Percentiles rank a stretch among this genome's conserved stretches.
Conservation (phyloP, 1,140 invertebrate genomes). For the Drosophila ogumai region DNA sequence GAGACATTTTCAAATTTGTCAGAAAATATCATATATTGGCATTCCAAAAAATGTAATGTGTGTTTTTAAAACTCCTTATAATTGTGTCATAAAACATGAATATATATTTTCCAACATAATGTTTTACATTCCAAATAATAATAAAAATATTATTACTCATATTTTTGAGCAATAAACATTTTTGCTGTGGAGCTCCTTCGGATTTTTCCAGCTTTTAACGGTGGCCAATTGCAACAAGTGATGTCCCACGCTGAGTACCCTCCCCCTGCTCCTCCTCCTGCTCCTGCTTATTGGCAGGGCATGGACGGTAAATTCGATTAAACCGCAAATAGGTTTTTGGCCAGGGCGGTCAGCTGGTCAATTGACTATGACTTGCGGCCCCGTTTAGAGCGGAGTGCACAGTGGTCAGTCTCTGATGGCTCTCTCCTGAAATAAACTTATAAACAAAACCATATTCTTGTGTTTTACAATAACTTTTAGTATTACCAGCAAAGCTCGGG, state of each 20-base stretch:
- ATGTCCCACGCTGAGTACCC: conserved; percentile 54
- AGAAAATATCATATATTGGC: too few species aligned
- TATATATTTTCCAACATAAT: too few species aligned
- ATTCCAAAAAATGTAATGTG: too few species aligned
- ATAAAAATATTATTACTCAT: neutral
- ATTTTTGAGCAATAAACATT: neutral
- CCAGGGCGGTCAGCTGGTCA: conserved; percentile 68
- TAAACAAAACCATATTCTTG: too few species aligned
- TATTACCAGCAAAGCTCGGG: too few species aligned
- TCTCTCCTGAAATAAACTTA: neutral
- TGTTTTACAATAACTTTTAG: too few species aligned
- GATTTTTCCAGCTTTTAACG: conserved; percentile 39
- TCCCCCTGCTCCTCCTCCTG: neutral
- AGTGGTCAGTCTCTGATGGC: conserved; percentile 24
- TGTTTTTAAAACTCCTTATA: too few species aligned
- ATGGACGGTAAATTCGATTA: conserved; percentile 82
- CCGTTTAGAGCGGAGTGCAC: conserved; percentile 26
- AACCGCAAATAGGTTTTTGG: conserved; percentile 78
- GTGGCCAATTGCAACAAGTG: conserved; percentile 67
- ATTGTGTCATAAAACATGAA: too few species aligned
- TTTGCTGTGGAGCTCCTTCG: conserved; percentile 24
- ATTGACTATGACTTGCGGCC: conserved; percentile 58
- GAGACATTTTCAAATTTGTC: too few species aligned
- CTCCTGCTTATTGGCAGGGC: conserved; percentile 51
- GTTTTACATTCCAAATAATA: neutral